Evolutionary conservation across 2,888 invertebrate species (phyloP), one percentile per base, ranked within the genome.

Genomic region (Pterobdella sp.): DNA sequence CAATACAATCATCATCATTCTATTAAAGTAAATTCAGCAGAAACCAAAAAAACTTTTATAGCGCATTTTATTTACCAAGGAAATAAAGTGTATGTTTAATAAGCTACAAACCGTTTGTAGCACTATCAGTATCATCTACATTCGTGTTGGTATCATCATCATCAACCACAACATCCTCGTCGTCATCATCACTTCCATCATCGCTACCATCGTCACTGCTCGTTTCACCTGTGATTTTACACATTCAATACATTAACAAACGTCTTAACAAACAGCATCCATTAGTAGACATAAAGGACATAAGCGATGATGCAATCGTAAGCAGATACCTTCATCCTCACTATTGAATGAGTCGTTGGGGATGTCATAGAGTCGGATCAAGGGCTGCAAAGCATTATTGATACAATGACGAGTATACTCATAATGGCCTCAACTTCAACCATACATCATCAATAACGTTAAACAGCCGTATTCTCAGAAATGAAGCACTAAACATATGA

Each of bases 321-420:
- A 91, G 68, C 90, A 90, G 74, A 91, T 91, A 68, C 92, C 91
- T 10, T 93, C 93, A n/a, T 92, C 94, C 83, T 96, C 96, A 60
- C 94, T 93, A 82, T 97, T 97, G 85, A 98, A 98, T 0, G 97
- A 94, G 83, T 94, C 94, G 84, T 97, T 95, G 71, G 98, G 97
- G 82, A 98, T 94, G 85, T 95, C 94, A 84, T 97, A 98, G 78
- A 98, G 87, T 78, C 96, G 91, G 79, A 98, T 93, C 87, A 96
- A 90, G 0, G 94, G 94, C 89, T 87, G 79, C 14, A 18, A 49
- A 49, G 22, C 14, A 52, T 18, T 18, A 52, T 18, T 52, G 14
- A 52, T 52, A n/a, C n/a, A n/a, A n/a, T n/a, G n/a, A n/a, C n/a
- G n/a, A n/a, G n/a, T n/a, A n/a, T n/a, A n/a, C n/a, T n/a, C n/a